Evolutionary conservation across 2,888 invertebrate species (phyloP), one percentile per base, ranked within the genome.

Genomic region (Sussaba pulchella): DNA sequence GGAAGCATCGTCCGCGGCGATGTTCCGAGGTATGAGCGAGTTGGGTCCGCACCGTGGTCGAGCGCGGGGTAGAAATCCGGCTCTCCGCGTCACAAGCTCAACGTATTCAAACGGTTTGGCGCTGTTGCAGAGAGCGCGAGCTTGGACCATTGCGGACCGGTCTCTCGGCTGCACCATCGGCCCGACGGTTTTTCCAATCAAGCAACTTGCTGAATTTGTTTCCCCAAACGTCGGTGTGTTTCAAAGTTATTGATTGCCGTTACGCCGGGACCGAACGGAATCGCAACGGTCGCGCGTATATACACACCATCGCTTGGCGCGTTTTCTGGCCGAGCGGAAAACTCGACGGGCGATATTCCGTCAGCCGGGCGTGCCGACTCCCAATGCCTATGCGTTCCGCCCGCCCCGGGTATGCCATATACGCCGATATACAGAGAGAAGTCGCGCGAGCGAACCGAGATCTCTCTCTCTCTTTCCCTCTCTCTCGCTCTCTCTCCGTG

Each of bases 181-280:
- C n/a, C 66, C 72, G 69, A 73, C 82, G 85, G 84, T 86, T 87
- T 87, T 87, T 87, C 85, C 88, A 87, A 88, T 88, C 87, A 88
- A 88, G 86, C 87, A 85, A 87, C 87, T 88, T 87, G 88, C 88
- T 87, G 87, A 88, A 86, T 88, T 87, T 86, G 87, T 84, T 85
- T 83, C 77, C 67, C 85, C 83, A 85, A 87, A 84, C 85, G 86
- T 85, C 85, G 85, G 82, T 85, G 82, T 86, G 85, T 85, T 86
- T 86, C 84, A 84, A 84, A 85, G 85, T 85, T 86, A 91, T 91
- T 90, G 91, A 91, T 90, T 90, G 89, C 86, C 86, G 79, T 83
- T n/a, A 77, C 71, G 70, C 74, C 81, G 83, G n/a, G 63, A 61
- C 69, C 77, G 76, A 66, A 66, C 59, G 77, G 64, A 52, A 61